A percentile compares a stretch with the other conserved stretches of the same genome.
Evolutionary conservation across 2,888 invertebrate genomes (phyloP).

Genomic region (Oscheius onirici): DNA sequence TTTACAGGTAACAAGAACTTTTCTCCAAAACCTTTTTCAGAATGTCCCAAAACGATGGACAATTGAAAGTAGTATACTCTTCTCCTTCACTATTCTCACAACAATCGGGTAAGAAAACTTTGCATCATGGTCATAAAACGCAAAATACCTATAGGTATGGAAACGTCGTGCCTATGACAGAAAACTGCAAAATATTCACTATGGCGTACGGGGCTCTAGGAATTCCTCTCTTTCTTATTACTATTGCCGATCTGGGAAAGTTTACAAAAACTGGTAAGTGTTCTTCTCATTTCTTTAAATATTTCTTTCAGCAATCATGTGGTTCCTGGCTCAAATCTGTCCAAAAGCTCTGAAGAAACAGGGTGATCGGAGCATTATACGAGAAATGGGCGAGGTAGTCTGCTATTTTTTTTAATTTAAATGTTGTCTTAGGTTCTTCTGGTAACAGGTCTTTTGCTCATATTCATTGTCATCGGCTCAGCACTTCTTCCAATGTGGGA

Average conservation of each 20-base stretch:
- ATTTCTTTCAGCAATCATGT: slow-evolving; percentile 11
- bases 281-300: neutral
- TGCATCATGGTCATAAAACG: slow-evolving; percentile 60
- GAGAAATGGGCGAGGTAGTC: slow-evolving; percentile 63
- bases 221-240: slow-evolving; percentile 68
- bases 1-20: slow-evolving; percentile 27
- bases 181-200: slow-evolving; percentile 63
- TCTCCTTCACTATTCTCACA: slow-evolving; percentile 69
- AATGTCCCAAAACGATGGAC: slow-evolving; percentile 65
- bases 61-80: slow-evolving; percentile 61
- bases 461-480: slow-evolving; percentile 66
- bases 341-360: slow-evolving; percentile 66
- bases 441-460: slow-evolving; percentile 61
- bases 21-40: slow-evolving; percentile 35
- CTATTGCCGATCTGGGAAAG: slow-evolving; percentile 67
- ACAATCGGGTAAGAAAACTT: slow-evolving; percentile 69
- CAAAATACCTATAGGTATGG: slow-evolving; percentile 68
- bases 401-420: slow-evolving; percentile 25
- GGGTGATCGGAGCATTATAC: slow-evolving; percentile 61
- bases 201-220: slow-evolving; percentile 70
- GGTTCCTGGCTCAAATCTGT: slow-evolving; percentile 39
- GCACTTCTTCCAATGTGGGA: slow-evolving; percentile 69
- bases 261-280: slow-evolving; percentile 54
- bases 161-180: slow-evolving; percentile 66
- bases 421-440: slow-evolving; percentile 51